Percentiles rank a stretch among this genome's conserved stretches.
These are phyloP conservation scores for Gandaritis pyraliata DNA, from an alignment of 2,888 invertebrate genomes.

Conservation along the genomic window DNA sequence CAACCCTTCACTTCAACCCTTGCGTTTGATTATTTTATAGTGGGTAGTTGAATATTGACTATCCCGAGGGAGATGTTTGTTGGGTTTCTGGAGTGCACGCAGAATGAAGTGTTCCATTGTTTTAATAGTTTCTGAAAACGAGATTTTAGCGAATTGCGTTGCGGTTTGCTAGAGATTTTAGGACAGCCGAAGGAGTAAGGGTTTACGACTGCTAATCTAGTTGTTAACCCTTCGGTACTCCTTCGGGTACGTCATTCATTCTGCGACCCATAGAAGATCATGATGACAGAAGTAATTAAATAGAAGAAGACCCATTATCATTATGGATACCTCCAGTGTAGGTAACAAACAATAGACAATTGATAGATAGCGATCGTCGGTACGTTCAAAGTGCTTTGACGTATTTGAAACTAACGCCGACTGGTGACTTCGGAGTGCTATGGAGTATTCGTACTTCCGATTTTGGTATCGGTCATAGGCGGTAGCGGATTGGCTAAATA, in stretches of 20 bases:
- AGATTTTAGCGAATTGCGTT: not conserved
- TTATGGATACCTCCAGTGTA: not conserved
- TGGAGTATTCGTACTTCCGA: constrained; percentile 69
- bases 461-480: constrained; percentile 44
- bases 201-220: too few species aligned
- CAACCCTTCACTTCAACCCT: constrained; percentile 49
- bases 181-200: not conserved
- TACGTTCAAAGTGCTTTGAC: constrained; percentile 46
- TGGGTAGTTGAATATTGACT: constrained; percentile 59
- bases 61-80: constrained; percentile 51
- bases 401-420: constrained; percentile 56
- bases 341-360: constrained; percentile 53
- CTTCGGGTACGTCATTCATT: too few species aligned
- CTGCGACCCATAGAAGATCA: too few species aligned
- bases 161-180: not conserved
- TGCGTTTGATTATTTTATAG: constrained; percentile 64
- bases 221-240: too few species aligned
- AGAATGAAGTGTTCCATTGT: constrained; percentile 41
- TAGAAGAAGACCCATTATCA: not conserved
- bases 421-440: constrained; percentile 49
- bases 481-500: constrained; percentile 34
- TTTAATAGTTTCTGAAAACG: constrained; percentile 26
- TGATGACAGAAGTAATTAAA: not conserved
- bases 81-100: constrained; percentile 40
- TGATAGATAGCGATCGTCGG: constrained; percentile 58